Conservation (phyloP, 2,113 vertebrate genomes). For the Micromys minutus region DNA sequence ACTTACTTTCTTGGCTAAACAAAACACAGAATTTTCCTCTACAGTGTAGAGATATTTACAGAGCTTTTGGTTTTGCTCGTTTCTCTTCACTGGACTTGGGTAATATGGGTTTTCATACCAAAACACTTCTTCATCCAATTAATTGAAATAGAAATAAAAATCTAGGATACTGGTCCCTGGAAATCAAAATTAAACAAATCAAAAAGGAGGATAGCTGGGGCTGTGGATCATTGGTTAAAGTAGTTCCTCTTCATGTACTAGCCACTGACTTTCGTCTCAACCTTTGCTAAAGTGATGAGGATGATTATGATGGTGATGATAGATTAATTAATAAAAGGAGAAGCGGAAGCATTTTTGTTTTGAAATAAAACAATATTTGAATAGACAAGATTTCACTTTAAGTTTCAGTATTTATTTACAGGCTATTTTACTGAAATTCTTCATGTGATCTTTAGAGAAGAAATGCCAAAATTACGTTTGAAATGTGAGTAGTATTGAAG, state of each 20-base stretch:
- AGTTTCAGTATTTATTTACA: not conserved
- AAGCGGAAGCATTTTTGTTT: not conserved
- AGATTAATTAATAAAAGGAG: not conserved
- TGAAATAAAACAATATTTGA: not conserved
- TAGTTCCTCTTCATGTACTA: not conserved
- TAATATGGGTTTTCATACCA: not conserved
- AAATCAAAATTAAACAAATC: not conserved
- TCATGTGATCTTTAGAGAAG: not conserved
- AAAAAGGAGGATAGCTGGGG: not conserved
- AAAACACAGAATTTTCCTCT: conserved; percentile 18
- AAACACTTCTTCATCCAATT: not conserved
- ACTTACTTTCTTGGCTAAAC: conserved; percentile 35
- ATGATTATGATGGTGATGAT: not conserved
- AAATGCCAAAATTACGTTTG: not conserved
- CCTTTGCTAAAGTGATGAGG: not conserved
- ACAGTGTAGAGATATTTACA: not conserved
- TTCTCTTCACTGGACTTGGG: conserved; percentile 12
- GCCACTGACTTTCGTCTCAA: not conserved
- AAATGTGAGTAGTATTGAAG: not conserved
- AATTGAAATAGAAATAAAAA: conserved; percentile 16
- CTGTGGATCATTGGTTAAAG: not conserved
- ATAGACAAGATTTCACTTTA: not conserved
- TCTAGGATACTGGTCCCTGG: not conserved
- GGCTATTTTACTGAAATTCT: not conserved
- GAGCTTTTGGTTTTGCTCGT: not conserved